These are phyloP conservation scores for Cosmia trapezina DNA, from an alignment of 2,888 invertebrate species.

Conservation along the genomic window DNA sequence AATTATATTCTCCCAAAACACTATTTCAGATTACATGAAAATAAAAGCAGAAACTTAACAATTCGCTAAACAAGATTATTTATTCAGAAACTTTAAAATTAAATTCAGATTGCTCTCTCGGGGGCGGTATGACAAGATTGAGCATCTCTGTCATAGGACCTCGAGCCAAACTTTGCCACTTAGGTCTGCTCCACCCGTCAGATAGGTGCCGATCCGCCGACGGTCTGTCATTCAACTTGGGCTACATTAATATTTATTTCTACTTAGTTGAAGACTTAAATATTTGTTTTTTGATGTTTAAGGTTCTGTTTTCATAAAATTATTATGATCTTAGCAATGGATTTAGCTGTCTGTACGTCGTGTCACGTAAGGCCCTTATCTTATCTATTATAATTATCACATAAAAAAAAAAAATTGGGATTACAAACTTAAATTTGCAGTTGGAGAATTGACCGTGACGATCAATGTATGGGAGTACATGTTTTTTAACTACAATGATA, in stretches of 20 bases:
- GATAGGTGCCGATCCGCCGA: constrained; percentile 62
- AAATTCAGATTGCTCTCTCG: constrained; percentile 49
- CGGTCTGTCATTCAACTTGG: constrained; percentile 53
- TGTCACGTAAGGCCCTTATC: not conserved
- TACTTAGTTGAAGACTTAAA: constrained; percentile 49
- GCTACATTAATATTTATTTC: constrained; percentile 72
- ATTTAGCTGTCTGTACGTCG: not conserved
- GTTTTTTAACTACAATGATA: too few relatives aligned
- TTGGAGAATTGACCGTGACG: too few relatives aligned
- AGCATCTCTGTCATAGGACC: constrained; percentile 46
- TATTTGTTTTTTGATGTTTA: constrained; percentile 29
- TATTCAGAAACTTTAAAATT: constrained; percentile 55
- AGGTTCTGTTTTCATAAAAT: not conserved
- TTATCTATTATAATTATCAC: too few relatives aligned
- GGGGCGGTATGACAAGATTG: constrained; percentile 39
- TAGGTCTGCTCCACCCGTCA: constrained; percentile 62
- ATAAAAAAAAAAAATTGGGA: too few relatives aligned
- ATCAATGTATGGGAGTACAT: too few relatives aligned
- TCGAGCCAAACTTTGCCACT: constrained; percentile 47
- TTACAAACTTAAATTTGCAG: too few relatives aligned
- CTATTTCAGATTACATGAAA: constrained; percentile 15
- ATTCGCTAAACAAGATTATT: constrained; percentile 38
- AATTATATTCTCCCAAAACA: not conserved
- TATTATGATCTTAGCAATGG: too few relatives aligned
- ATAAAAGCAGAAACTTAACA: constrained; percentile 30